phyloP scores from a whole-genome alignment of 2,113 vertebrate genomes.

The Takifugu bimaculatus region DNA sequence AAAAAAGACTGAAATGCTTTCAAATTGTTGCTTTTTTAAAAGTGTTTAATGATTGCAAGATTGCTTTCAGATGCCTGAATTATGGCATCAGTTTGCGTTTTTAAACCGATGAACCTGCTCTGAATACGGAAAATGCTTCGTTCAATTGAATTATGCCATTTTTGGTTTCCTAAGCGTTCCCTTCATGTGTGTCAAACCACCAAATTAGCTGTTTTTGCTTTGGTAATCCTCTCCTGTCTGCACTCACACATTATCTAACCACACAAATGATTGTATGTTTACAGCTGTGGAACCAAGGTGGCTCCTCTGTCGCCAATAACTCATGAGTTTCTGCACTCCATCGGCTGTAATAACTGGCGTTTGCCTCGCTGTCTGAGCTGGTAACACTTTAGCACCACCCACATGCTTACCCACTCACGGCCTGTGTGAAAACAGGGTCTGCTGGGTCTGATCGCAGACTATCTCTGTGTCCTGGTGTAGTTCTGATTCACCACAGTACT shows the following conservation, averaged over 20 bases:
- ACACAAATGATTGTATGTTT: constrained; percentile 50
- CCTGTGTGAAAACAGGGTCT: no score
- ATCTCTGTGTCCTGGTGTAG: constrained; percentile 48
- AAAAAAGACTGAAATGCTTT: constrained; percentile 53
- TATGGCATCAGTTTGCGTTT: no score
- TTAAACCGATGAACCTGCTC: no score
- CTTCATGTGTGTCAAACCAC: no score
- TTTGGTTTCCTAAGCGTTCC: no score
- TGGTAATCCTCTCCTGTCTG: no score
- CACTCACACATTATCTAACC: background rate
- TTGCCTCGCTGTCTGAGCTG: constrained; percentile 21
- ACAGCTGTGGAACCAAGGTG: constrained; percentile 39
- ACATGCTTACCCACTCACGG: background rate
- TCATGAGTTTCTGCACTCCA: background rate
- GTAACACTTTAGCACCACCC: constrained; percentile 30
- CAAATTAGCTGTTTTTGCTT: background rate
- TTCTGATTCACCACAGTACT: constrained; percentile 52
- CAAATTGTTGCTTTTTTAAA: constrained; percentile 30
- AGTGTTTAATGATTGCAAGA: constrained; percentile 15
- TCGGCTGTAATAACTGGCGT: constrained; percentile 24
- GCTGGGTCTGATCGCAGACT: background rate
- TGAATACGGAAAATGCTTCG: no score
- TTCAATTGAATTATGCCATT: no score
- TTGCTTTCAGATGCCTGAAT: no score
- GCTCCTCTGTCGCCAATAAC: constrained; percentile 33